Conservation (phyloP, 2,113 vertebrate genomes). For the Phylloscopus trochiloides region DNA sequence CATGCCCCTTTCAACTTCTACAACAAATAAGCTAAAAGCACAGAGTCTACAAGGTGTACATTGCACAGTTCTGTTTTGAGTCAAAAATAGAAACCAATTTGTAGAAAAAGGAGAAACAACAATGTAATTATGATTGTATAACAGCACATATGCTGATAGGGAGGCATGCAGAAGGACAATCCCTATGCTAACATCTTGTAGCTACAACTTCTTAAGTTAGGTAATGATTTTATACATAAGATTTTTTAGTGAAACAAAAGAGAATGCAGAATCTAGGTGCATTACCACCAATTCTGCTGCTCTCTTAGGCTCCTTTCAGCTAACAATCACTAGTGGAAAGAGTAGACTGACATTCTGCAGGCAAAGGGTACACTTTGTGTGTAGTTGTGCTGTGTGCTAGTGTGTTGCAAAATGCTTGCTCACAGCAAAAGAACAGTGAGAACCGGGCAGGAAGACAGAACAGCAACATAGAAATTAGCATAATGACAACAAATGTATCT, state of each 20-base stretch:
- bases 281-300: neutral
- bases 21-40: neutral
- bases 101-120: neutral
- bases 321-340: neutral
- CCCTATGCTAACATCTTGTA: neutral
- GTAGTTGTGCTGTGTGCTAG: neutral
- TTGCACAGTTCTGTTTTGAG: neutral
- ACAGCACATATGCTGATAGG: fast-evolving
- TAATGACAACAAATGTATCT: neutral
- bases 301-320: neutral
- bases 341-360: neutral
- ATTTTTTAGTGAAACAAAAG: neutral
- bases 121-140: neutral
- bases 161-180: neutral
- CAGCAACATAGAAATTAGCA: neutral
- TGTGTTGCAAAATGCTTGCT: neutral
- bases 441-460: neutral
- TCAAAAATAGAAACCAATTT: neutral
- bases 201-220: neutral
- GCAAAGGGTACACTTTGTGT: neutral
- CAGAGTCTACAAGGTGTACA: neutral
- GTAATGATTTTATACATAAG: neutral
- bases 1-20: neutral
- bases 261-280: neutral
- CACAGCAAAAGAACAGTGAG: neutral